A percentile compares a stretch with the other conserved stretches of the same genome.
Conservation (phyloP, 2,888 invertebrate species). For the Epirrhoe tristata region DNA sequence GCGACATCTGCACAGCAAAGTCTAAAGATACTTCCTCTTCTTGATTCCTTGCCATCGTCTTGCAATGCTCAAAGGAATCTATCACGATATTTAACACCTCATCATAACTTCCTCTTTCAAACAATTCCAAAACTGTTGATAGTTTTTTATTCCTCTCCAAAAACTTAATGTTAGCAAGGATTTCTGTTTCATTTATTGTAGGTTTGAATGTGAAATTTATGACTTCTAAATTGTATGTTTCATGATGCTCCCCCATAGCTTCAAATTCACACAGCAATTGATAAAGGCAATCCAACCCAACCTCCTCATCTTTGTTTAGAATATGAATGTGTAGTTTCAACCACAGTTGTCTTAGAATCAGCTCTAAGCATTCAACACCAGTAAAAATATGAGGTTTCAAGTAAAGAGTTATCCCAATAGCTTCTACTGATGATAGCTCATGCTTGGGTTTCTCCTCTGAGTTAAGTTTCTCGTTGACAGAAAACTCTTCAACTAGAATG, state of each 20-base stretch:
- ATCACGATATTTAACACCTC: constrained; percentile 88
- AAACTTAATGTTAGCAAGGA: constrained; percentile 68
- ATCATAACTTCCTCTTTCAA: constrained; percentile 86
- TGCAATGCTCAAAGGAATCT: constrained; percentile 87
- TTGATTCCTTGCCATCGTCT: constrained; percentile 70
- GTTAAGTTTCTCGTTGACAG: constrained; percentile 69
- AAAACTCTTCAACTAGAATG: constrained; percentile 74
- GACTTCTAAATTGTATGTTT: constrained; percentile 63
- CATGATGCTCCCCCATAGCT: constrained; percentile 72
- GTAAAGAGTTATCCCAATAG: constrained; percentile 69
- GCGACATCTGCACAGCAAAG: constrained; percentile 84
- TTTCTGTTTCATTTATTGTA: constrained; percentile 66
- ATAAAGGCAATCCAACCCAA: constrained; percentile 75
- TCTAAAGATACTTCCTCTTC: constrained; percentile 81
- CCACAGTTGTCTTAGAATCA: constrained; percentile 74
- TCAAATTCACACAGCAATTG: constrained; percentile 76
- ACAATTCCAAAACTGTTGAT: constrained; percentile 88
- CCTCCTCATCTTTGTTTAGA: constrained; percentile 72
- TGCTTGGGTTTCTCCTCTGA: constrained; percentile 61
- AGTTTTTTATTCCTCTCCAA: constrained; percentile 84
- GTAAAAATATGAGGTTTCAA: constrained; percentile 70
- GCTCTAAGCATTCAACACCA: constrained; percentile 66
- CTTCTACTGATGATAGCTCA: constrained; percentile 68
- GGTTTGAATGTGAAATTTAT: constrained; percentile 75
- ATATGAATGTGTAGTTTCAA: constrained; percentile 74